A percentile compares a stretch with the other conserved stretches of the same genome.
Evolutionary conservation across 1,140 invertebrate species (phyloP).

Genomic region (Drosophila insularis): DNA sequence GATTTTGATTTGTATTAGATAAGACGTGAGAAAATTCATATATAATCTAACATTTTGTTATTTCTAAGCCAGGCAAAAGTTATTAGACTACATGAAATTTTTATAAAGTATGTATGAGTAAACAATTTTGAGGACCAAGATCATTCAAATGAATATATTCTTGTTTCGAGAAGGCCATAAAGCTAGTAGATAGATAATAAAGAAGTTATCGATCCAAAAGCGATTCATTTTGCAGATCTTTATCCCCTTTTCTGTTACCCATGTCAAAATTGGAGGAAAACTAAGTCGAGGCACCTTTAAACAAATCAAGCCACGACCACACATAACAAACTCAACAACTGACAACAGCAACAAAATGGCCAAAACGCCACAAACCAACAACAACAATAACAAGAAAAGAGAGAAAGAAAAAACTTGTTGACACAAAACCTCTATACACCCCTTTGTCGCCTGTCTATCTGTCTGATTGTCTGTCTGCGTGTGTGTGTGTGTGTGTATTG

Average conservation of each 20-base stretch:
- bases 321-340: conserved; percentile 70
- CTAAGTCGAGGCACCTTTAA: conserved; percentile 65
- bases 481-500: conserved; percentile 30
- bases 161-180: too few species aligned
- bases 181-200: too few species aligned
- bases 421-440: conserved; percentile 59
- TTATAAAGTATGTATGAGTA: too few species aligned
- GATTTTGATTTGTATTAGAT: conserved; percentile 17
- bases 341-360: conserved; percentile 68
- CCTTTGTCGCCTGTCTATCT: conserved; percentile 20
- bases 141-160: too few species aligned
- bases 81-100: too few species aligned
- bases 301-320: conserved; percentile 72
- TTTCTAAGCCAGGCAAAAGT: neutral
- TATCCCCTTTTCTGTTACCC: conserved; percentile 34
- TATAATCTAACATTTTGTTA: neutral
- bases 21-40: conserved; percentile 32
- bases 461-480: conserved; percentile 7
- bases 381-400: conserved; percentile 5
- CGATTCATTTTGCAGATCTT: neutral
- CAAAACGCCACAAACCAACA: conserved; percentile 42
- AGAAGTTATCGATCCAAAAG: neutral
- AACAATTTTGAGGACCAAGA: too few species aligned
- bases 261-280: conserved; percentile 39
- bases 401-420: conserved; percentile 65